Evolutionary conservation across 1,140 invertebrate genomes (phyloP), one percentile per base, ranked within the genome.

Genomic region (Scaptomyza pallida): DNA sequence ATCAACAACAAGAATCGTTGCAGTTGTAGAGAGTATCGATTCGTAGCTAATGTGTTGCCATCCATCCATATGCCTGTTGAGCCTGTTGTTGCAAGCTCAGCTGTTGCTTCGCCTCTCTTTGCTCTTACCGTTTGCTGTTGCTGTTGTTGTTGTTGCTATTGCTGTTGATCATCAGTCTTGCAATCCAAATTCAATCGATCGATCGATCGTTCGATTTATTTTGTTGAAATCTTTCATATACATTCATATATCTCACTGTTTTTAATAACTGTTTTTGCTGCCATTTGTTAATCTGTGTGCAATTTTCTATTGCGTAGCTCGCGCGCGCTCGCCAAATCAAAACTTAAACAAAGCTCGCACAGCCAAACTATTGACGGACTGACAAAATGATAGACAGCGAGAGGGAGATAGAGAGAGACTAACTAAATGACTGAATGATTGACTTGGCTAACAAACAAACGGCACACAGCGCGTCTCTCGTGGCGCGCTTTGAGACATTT

Each of bases 221-320:
- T 51, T 45, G 47, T n/a, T n/a, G n/a, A n/a, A 2, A 35, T 35
- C 12, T 37, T 37, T 37, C 33, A 37, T n/a, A n/a, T n/a, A 68
- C 52, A 37, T 52, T 12, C 52, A 19, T n/a, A 40, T 9, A 60
- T 67, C 55, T 48, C 48, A n/a, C n/a, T n/a, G n/a, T 60, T 19
- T 26, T 40, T 17, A 35, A 44, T 33, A 37, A n/a, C 26, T n/a
- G 33, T 73, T 74, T n/a, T 70, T 56, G 61, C 62, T 71, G 64
- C 35, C 60, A 64, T 85, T 80, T 86, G 68, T 63, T 64, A 85
- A 85, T 81, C 48, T 23, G 55, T 50, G 54, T 69, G 81, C 70
- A 86, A 86, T 80, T 61, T 52, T 73, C 30, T 59, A 60, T 69
- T 69, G 68, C 72, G 73, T 60, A 73, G 68, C 62, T 47, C 61